Evolutionary conservation across 2,797 vertebrate species (phyloP).

Genomic region (Notolepis coatsorum): DNA sequence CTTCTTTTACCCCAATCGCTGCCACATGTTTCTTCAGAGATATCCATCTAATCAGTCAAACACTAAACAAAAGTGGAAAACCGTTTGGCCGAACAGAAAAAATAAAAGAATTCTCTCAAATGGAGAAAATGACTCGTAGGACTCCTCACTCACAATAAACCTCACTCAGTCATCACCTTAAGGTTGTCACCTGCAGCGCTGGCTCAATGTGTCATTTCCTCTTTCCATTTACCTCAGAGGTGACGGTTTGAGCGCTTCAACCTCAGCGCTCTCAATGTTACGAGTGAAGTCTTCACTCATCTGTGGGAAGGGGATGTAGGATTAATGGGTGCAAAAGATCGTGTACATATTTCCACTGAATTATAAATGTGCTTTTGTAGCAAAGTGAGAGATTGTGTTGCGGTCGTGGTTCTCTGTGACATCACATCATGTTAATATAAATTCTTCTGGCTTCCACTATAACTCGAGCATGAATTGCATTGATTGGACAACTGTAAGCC

Average conservation of each 20-base stretch:
- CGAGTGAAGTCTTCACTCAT: not conserved
- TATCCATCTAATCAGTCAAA: conserved; percentile 65
- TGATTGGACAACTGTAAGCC: conserved; percentile 29
- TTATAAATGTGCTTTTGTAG: conserved; percentile 9
- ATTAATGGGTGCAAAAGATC: conserved; percentile 3
- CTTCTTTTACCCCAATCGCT: conserved; percentile 61
- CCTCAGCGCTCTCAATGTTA: conserved; percentile 14
- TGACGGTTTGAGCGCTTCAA: not conserved
- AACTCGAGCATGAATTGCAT: conserved; percentile 4
- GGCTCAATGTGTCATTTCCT: conserved; percentile 15
- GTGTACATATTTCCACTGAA: not conserved
- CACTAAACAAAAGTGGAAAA: conserved; percentile 42
- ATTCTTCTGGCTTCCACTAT: conserved; percentile 19
- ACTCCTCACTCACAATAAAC: conserved; percentile 40
- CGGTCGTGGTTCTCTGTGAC: conserved; percentile 12
- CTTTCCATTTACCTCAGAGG: conserved; percentile 13
- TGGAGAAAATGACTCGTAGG: conserved; percentile 60
- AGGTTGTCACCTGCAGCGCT: conserved; percentile 35
- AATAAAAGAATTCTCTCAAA: conserved; percentile 23
- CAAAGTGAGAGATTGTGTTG: too few species aligned
- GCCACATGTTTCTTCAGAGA: conserved; percentile 66
- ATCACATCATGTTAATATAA: conserved; percentile 18
- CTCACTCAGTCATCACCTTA: conserved; percentile 22
- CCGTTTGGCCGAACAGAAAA: conserved; percentile 43
- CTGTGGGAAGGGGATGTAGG: not conserved